A percentile compares a stretch with the other conserved stretches of the same genome.
Evolutionary conservation across 2,888 invertebrate genomes (phyloP).

Genomic region (Meghimatium bilineatum): DNA sequence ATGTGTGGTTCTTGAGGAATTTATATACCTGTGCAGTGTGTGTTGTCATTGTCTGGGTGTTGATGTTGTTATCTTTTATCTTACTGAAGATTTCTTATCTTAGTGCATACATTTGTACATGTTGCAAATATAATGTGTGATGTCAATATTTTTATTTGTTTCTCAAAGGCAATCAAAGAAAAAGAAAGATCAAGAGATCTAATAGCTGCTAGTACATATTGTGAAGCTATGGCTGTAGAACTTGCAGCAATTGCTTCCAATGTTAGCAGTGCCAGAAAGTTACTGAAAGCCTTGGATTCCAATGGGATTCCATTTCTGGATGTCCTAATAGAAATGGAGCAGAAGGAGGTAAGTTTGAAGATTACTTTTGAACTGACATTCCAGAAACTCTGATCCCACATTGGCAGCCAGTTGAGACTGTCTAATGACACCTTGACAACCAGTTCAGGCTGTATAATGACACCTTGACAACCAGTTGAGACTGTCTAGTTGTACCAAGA

Average conservation of each 20-base stretch:
- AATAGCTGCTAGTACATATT: conserved; percentile 95
- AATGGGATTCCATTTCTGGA: conserved; percentile 96
- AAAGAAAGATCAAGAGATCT: conserved; percentile 98
- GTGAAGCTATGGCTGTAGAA: conserved; percentile 98
- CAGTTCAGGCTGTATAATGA: no score
- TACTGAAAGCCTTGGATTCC: conserved; percentile 95
- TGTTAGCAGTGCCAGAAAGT: conserved; percentile 94
- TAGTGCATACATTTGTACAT: no score
- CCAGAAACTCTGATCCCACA: neutral
- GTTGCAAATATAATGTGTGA: neutral
- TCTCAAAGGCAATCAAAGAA: conserved; percentile 85
- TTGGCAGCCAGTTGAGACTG: no score
- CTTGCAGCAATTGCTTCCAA: conserved; percentile 94
- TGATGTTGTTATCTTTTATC: neutral
- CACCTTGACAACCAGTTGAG: no score
- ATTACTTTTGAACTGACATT: neutral
- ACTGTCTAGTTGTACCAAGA: no score
- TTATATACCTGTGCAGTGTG: no score
- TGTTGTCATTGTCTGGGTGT: no score
- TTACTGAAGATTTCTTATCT: neutral
- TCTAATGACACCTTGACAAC: no score
- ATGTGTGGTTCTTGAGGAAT: no score
- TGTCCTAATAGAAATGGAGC: conserved; percentile 98
- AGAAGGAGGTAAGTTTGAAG: conserved; percentile 84
- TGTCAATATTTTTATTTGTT: neutral